A percentile compares a stretch with the other conserved stretches of the same genome.
These are phyloP conservation scores for Stenurella melanura DNA, from an alignment of 2,888 invertebrate genomes.

Conservation along the genomic window DNA sequence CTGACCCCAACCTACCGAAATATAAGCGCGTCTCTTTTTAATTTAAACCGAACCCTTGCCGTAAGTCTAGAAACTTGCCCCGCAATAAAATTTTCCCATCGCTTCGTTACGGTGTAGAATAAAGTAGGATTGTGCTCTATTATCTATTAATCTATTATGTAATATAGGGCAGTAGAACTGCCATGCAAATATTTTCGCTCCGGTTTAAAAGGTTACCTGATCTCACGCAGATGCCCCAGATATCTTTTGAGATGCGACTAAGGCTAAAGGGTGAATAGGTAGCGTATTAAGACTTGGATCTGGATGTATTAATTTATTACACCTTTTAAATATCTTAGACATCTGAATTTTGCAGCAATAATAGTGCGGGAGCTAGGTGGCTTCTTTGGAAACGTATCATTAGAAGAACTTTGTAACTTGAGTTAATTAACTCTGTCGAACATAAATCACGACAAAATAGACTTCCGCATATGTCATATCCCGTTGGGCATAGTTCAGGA, in stretches of 20 bases:
- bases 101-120: slow-evolving; percentile 11
- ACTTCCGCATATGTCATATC: too few relatives aligned
- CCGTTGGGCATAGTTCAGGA: too few relatives aligned
- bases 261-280: background rate
- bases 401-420: too few relatives aligned
- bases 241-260: background rate
- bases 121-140: slow-evolving; percentile 25
- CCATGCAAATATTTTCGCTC: slow-evolving; percentile 36
- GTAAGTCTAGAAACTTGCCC: background rate
- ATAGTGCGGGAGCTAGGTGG: too few relatives aligned
- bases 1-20: background rate
- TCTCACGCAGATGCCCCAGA: slow-evolving; percentile 26
- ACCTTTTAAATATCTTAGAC: too few relatives aligned
- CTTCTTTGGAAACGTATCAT: too few relatives aligned
- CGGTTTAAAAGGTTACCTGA: slow-evolving; percentile 25
- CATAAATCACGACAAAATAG: too few relatives aligned
- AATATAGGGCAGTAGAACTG: slow-evolving; percentile 26
- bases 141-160: slow-evolving; percentile 31
- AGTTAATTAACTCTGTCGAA: too few relatives aligned
- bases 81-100: slow-evolving; percentile 14
- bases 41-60: background rate
- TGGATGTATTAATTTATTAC: background rate
- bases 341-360: too few relatives aligned
- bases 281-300: background rate
- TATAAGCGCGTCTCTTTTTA: background rate